A percentile compares a stretch with the other conserved stretches of the same genome.
phyloP scores from a whole-genome alignment of 2,113 vertebrate genomes.

The Thoracochromis brauschi region DNA sequence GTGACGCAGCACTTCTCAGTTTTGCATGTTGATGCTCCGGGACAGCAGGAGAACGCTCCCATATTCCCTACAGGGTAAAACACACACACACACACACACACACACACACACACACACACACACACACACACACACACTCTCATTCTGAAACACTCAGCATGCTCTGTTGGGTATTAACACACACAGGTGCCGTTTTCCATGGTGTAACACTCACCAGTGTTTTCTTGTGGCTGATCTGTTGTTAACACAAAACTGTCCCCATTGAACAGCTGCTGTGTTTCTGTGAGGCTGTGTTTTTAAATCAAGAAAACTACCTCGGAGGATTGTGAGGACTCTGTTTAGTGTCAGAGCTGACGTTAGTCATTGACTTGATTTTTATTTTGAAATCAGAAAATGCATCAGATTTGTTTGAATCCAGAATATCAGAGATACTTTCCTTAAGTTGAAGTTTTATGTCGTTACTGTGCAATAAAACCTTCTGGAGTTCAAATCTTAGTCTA shows the following conservation, averaged over 20 bases:
- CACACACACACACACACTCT: not conserved
- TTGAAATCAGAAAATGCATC: not conserved
- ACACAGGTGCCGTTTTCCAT: not conserved
- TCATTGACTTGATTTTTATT: not conserved
- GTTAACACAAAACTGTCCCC: not conserved
- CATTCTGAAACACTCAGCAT: not conserved
- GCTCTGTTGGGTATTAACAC: not conserved
- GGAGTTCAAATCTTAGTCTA: not conserved
- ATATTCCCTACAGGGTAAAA: slow-evolving; percentile 85
- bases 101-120: not conserved
- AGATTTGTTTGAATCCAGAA: not conserved
- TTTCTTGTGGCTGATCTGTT: not conserved
- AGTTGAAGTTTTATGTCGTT: not conserved
- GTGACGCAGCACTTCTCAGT: slow-evolving; percentile 94
- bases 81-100: slow-evolving; percentile 1
- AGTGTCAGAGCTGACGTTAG: not conserved
- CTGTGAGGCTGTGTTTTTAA: not conserved
- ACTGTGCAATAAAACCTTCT: not conserved
- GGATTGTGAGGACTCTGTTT: not conserved
- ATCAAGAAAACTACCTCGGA: not conserved
- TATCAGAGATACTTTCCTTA: not conserved
- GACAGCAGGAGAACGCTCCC: slow-evolving; percentile 88
- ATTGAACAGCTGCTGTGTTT: not conserved
- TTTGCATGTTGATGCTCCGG: slow-evolving; percentile 90
- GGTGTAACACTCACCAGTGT: not conserved